phyloP scores from a whole-genome alignment of 2,888 invertebrate genomes.

The Elmis aenea region DNA sequence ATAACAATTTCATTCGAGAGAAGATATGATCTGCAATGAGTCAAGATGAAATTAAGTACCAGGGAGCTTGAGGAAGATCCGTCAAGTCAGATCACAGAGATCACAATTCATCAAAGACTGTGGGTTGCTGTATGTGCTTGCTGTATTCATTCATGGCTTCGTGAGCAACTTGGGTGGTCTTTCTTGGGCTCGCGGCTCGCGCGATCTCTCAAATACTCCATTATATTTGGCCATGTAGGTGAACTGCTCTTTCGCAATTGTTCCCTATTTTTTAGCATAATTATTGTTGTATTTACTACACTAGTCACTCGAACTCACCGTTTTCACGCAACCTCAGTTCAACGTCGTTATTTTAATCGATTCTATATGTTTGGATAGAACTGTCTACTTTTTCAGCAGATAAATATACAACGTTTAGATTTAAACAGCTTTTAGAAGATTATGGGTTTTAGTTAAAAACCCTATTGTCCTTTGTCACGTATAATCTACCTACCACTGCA shows the following conservation, averaged over 20 bases:
- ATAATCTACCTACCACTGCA: no score
- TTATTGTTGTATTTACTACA: no score
- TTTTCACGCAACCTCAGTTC: no score
- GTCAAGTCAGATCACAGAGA: conserved; percentile 40
- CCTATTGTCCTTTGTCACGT: conserved; percentile 20
- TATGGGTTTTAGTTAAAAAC: conserved; percentile 14
- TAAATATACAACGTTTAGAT: conserved; percentile 12
- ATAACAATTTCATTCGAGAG: no score
- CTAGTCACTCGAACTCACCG: no score
- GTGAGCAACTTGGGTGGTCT: conserved; percentile 37
- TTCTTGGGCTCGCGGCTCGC: conserved; percentile 24
- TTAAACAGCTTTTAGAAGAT: conserved; percentile 12
- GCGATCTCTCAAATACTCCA: conserved; percentile 29
- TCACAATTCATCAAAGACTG: conserved; percentile 41
- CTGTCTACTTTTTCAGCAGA: no score
- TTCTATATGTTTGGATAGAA: no score
- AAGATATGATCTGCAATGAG: conserved; percentile 24
- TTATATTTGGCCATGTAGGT: conserved; percentile 27
- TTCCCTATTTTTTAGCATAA: no score
- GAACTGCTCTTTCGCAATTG: conserved; percentile 13
- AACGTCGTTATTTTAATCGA: no score
- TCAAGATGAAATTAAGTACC: conserved; percentile 24
- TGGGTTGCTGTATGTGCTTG: conserved; percentile 41
- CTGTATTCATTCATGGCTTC: conserved; percentile 40
- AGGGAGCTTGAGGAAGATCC: conserved; percentile 33